Evolutionary conservation across 2,113 vertebrate species (phyloP).

Genomic region (Mugil cephalus): DNA sequence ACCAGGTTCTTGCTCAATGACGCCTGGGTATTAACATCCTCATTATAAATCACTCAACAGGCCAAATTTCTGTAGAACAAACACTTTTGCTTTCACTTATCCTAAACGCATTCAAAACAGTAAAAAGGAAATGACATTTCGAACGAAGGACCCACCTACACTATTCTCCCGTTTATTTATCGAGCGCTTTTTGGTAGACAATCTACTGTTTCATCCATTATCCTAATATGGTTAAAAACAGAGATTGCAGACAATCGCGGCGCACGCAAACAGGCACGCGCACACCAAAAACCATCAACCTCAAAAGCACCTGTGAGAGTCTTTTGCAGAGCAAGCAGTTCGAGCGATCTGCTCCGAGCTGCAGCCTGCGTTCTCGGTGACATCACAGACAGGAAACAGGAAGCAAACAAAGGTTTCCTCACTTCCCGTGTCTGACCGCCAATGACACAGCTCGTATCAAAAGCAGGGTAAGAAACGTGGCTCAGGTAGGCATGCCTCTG

Average conservation of each 20-base stretch:
- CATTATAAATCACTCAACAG: too few species aligned
- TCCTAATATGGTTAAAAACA: slow-evolving; percentile 68
- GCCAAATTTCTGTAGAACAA: background rate
- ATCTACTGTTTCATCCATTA: slow-evolving; percentile 6
- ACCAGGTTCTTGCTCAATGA: too few species aligned
- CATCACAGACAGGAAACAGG: slow-evolving; percentile 76
- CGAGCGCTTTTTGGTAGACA: background rate
- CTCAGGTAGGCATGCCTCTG: slow-evolving; percentile 21
- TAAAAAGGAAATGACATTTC: background rate
- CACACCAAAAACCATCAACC: slow-evolving; percentile 26
- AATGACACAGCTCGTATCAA: slow-evolving; percentile 39
- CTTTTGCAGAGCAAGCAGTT: slow-evolving; percentile 57
- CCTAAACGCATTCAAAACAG: background rate
- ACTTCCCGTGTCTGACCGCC: slow-evolving; percentile 62
- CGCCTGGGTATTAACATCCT: too few species aligned
- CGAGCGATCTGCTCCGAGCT: background rate
- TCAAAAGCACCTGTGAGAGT: slow-evolving; percentile 34
- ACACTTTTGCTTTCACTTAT: background rate
- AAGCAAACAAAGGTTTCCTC: slow-evolving; percentile 74
- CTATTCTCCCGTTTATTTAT: background rate
- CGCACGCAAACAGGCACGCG: background rate
- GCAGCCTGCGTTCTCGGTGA: slow-evolving; percentile 48
- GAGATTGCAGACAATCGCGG: slow-evolving; percentile 25
- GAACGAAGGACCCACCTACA: background rate
- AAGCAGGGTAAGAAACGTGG: background rate